These are phyloP conservation scores for Apamea sordens DNA, from an alignment of 2,888 invertebrate species.

Conservation along the genomic window DNA sequence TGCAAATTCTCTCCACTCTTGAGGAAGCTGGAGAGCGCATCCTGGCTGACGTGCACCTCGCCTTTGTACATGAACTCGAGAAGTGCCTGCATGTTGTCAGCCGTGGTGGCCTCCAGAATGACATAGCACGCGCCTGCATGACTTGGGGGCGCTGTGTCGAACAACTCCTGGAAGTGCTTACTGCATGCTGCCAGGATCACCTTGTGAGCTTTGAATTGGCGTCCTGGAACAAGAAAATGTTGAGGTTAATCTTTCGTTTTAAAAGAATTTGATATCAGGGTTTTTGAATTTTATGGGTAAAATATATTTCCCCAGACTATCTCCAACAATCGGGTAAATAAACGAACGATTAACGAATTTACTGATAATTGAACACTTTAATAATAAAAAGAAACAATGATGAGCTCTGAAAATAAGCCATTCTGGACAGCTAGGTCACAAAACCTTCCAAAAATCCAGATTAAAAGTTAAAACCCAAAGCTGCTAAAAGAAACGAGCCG, in stretches of 20 bases:
- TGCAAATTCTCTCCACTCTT: constrained; percentile 97
- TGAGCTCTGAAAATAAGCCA: neutral
- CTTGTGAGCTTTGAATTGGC: constrained; percentile 97
- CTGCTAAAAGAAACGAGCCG: constrained; percentile 23
- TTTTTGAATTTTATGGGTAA: neutral
- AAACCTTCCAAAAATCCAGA: neutral
- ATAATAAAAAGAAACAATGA: neutral
- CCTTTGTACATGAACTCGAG: constrained; percentile 98
- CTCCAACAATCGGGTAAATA: neutral
- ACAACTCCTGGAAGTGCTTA: constrained; percentile 97
- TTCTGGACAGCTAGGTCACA: neutral
- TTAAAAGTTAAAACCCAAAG: constrained; percentile 2
- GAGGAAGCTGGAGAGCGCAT: constrained; percentile 96
- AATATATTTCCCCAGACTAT: neutral
- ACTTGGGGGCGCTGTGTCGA: constrained; percentile 95
- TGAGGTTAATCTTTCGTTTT: neutral
- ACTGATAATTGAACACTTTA: neutral
- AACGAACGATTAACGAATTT: neutral
- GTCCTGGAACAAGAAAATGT: constrained; percentile 90
- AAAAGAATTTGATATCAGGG: neutral
- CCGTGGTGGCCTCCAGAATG: constrained; percentile 96
- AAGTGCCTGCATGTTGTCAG: constrained; percentile 97
- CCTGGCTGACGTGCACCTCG: constrained; percentile 97
- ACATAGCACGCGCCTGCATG: constrained; percentile 95
- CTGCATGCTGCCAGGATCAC: constrained; percentile 97